Percentiles rank a stretch among this genome's conserved stretches.
These are phyloP conservation scores for Pyrocoelia pectoralis DNA, from an alignment of 2,888 invertebrate genomes.

Conservation along the genomic window DNA sequence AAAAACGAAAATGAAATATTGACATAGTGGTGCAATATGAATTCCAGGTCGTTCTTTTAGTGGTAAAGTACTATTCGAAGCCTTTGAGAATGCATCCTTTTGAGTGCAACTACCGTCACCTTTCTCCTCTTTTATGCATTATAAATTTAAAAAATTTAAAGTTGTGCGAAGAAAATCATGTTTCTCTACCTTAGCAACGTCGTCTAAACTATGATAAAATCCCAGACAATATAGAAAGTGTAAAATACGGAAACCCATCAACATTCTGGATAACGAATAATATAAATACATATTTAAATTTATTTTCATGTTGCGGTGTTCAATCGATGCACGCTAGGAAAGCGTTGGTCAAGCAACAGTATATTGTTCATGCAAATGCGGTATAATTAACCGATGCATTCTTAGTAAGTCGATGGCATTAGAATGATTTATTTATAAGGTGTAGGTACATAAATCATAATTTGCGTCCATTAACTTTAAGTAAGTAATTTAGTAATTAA, in stretches of 20 bases:
- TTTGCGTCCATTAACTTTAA: not conserved
- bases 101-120: slow-evolving; percentile 30
- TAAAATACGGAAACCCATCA: not conserved
- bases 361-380: slow-evolving; percentile 21
- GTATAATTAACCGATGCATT: slow-evolving; percentile 29
- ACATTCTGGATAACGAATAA: slow-evolving; percentile 1
- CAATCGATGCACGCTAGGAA: slow-evolving; percentile 1
- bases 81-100: slow-evolving; percentile 34
- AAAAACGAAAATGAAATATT: slow-evolving; percentile 35
- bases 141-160: slow-evolving; percentile 18
- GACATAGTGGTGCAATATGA: slow-evolving; percentile 37
- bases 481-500: not conserved
- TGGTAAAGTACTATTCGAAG: slow-evolving; percentile 25
- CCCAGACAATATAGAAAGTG: too few relatives aligned
- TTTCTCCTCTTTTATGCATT: slow-evolving; percentile 24
- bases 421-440: slow-evolving; percentile 2
- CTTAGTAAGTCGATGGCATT: slow-evolving; percentile 29
- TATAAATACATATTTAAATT: slow-evolving; percentile 24
- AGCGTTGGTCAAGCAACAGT: slow-evolving; percentile 21
- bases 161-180: not conserved
- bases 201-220: not conserved
- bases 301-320: not conserved
- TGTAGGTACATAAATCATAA: not conserved
- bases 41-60: slow-evolving; percentile 34
- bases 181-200: not conserved